Evolutionary conservation across 2,888 invertebrate genomes (phyloP), one percentile per base, ranked within the genome.

Genomic region (Argyresthia goedartella): DNA sequence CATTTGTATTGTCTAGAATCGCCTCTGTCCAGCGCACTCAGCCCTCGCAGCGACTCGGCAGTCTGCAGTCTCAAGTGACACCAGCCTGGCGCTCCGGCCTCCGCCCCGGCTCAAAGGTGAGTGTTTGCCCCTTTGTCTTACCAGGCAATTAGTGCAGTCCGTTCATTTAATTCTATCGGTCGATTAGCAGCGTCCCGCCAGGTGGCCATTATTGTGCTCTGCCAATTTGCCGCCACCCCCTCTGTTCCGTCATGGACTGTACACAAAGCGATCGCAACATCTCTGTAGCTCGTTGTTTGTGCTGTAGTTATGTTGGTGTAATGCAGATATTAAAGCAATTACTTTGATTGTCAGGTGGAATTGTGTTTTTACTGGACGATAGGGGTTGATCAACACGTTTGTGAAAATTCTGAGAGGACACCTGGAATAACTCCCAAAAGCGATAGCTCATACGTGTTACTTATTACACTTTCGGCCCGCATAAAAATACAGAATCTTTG

Each of bases 151-250:
- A 86, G 81, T 81, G 76, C 76, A 73, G 77, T 74, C 81, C 81
- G 85, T 84, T 84, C 84, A 80, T 84, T 85, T 85, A 85, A 86
- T 85, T 81, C 81, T 81, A 84, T 82, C 82, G 84, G 77, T 84
- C 85, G 85, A 86, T 86, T 85, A 85, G 78, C 73, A 76, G 74
- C 68, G 68, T 74, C 4, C 43, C 72, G 69, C 73, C 76, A 79
- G 79, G 76, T 76, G 73, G 65, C 76, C 76, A 81, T 77, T 84
- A 86, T 82, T 84, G 81, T 77, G 69, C 65, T 62, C 66, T 67
- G 70, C 71, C 80, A 81, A 82, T 81, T 81, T 81, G 76, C 67
- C 49, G 43, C 39, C 46, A 39, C 51, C 39, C 51, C 44, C 14
- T 33, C 16, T 25, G 44, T 14, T 8, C 45, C 52, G 52, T 52